Percentiles rank a stretch among this genome's conserved stretches.
phyloP scores from a whole-genome alignment of 2,113 vertebrate genomes.

The Zosterops pallidus region DNA sequence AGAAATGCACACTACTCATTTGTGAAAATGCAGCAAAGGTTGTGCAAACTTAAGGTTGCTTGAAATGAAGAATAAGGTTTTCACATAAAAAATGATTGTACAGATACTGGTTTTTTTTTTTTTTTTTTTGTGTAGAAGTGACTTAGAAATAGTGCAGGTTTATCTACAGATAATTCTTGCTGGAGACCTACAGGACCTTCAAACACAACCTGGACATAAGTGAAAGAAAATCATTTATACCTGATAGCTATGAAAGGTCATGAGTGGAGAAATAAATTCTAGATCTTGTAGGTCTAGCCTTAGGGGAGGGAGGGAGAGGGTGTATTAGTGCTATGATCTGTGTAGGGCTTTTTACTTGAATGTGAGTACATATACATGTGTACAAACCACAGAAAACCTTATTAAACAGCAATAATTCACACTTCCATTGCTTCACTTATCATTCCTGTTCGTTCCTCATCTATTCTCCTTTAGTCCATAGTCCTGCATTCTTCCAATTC shows the following conservation, averaged over 20 bases:
- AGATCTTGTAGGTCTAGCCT: neutral
- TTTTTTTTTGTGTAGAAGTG: neutral
- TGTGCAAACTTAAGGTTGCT: neutral
- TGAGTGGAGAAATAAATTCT: conserved; percentile 24
- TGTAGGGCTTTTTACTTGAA: neutral
- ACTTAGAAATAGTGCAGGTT: neutral
- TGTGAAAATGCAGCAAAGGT: neutral
- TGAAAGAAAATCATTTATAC: conserved; percentile 67
- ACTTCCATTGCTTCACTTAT: neutral
- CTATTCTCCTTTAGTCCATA: neutral
- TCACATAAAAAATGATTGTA: neutral
- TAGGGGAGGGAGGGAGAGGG: neutral
- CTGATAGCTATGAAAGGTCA: conserved; percentile 44
- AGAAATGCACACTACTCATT: neutral
- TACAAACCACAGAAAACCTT: neutral
- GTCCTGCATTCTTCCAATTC: neutral
- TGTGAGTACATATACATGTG: neutral
- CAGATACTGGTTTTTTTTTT: neutral
- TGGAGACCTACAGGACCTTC: conserved; percentile 31
- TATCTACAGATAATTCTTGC: conserved; percentile 38
- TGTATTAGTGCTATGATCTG: neutral
- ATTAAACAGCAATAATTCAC: neutral
- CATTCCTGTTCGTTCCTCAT: neutral
- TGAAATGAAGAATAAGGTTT: neutral
- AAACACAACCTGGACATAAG: conserved; percentile 18